phyloP scores from a whole-genome alignment of 2,888 invertebrate species.

The Spodoptera exigua region DNA sequence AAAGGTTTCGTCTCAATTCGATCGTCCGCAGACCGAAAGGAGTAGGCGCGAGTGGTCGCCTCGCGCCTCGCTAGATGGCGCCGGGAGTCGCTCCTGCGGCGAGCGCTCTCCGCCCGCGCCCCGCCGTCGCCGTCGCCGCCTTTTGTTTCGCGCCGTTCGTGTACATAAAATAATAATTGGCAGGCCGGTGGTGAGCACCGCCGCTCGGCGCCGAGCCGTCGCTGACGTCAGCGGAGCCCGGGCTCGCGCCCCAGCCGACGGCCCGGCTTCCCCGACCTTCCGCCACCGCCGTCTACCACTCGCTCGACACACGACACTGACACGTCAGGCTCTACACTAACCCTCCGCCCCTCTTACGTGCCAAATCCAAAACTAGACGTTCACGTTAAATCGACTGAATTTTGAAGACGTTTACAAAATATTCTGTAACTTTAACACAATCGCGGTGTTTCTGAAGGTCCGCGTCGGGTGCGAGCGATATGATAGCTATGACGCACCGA shows the following conservation, averaged over 20 bases:
- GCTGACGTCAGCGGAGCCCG: constrained; percentile 88
- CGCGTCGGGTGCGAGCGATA: constrained; percentile 59
- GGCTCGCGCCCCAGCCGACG: constrained; percentile 75
- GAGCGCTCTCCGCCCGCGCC: constrained; percentile 85
- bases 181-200: constrained; percentile 83
- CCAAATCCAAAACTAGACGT: constrained; percentile 74
- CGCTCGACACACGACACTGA: constrained; percentile 78
- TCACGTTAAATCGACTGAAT: constrained; percentile 59
- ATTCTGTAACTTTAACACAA: constrained; percentile 41
- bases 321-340: constrained; percentile 79
- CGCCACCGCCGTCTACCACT: constrained; percentile 83
- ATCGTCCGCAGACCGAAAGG: constrained; percentile 87
- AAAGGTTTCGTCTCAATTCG: constrained; percentile 84
- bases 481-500: constrained; percentile 71
- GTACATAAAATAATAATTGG: constrained; percentile 87
- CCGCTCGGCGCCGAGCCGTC: constrained; percentile 85
- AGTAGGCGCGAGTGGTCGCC: constrained; percentile 85
- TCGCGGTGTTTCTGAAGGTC: constrained; percentile 44
- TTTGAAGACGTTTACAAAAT: constrained; percentile 57
- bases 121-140: constrained; percentile 79
- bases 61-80: constrained; percentile 87
- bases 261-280: constrained; percentile 87
- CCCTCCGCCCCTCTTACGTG: constrained; percentile 80
- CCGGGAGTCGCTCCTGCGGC: constrained; percentile 88
- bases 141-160: constrained; percentile 86